Percentiles rank a stretch among this genome's conserved stretches.
These are phyloP conservation scores for Ceratina calcarata DNA, from an alignment of 1,140 invertebrate species.

Conservation along the genomic window DNA sequence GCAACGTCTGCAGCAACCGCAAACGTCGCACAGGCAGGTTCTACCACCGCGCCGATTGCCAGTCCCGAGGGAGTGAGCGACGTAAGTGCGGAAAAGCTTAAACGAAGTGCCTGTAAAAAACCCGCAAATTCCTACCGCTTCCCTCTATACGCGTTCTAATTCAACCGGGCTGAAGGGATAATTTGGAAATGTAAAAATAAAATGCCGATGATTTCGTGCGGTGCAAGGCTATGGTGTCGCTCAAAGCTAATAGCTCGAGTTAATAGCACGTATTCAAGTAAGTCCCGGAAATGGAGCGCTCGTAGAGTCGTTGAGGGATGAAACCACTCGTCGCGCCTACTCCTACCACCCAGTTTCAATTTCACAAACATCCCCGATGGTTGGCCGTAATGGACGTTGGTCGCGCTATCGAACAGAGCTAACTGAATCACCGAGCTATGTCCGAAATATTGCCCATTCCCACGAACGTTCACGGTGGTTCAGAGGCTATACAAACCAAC, in stretches of 20 bases:
- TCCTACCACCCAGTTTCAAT: constrained; percentile 54
- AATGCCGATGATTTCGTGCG: too few species aligned
- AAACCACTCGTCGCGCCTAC: constrained; percentile 36
- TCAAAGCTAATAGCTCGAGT: constrained; percentile 29
- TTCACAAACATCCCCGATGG: constrained; percentile 44
- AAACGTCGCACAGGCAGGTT: constrained; percentile 60
- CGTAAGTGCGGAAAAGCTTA: constrained; percentile 62
- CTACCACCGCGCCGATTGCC: constrained; percentile 77
- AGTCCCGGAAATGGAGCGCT: constrained; percentile 33
- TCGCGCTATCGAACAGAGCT: constrained; percentile 41
- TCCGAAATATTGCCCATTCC: constrained; percentile 14
- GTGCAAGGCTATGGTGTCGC: constrained; percentile 31
- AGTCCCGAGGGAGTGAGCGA: constrained; percentile 80
- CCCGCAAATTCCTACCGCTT: too few species aligned
- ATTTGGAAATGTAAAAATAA: too few species aligned
- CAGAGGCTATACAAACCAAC: neutral
- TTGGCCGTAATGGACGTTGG: constrained; percentile 44
- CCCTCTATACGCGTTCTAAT: too few species aligned
- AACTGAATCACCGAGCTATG: constrained; percentile 48
- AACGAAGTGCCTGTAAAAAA: neutral
- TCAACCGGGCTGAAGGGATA: neutral
- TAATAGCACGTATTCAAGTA: constrained; percentile 43
- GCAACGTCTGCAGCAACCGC: constrained; percentile 64
- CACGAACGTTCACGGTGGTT: neutral
- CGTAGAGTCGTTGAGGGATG: constrained; percentile 16